Base-by-base conservation (phyloP, 2,888 invertebrate genomes). In the Frankliniella fusca region DNA sequence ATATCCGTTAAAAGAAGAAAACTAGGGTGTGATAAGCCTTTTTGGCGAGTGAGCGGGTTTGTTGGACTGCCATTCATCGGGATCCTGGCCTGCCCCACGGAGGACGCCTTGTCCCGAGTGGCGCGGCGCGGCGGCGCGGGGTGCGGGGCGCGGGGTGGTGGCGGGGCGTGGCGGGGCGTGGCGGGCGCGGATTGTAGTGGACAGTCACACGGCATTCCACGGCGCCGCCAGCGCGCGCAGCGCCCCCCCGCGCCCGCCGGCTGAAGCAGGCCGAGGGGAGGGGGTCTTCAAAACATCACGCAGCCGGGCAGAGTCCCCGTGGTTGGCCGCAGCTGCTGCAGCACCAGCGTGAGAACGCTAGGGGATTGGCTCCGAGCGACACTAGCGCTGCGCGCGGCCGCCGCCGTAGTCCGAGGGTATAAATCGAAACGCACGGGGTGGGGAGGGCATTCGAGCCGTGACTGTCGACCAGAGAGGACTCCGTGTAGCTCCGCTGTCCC, bases 211-310 rank as follows among this genome's bases (percentile, higher is more conserved):
- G 70, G 70, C 70, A 76, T 76, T 76, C 70, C 70, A 11, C 61
- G 27, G 70, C 70, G 70, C 12, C 70, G 70, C 70, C 23, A 76
- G 70, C 70, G 27, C 70, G 10, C 70, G 23, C 10, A 8, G 70
- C 70, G 70, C 23, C 23, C 70, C 70, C 70, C 2, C 11, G 70
- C 70, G 70, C 23, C 70, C 70, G 70, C 70, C 70, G 70, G 70
- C 70, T 23, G 27, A 23, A 76, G 23, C 27, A 27, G 23, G 7
- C 23, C 23, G 70, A 3, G 23, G 27, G 70, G 70, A 76, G 70
- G 70, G 70, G 70, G 70, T 76, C 12, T 76, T 76, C 70, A 76
- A 76, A 76, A 76, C 70, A 76, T 76, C 70, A 27, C 70, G 70
- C 70, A 76, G 70, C 70, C 70, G 70, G 70, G 70, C 70, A 76